A percentile compares a stretch with the other conserved stretches of the same genome.
These are phyloP conservation scores for Gnathonemus echidnorhynchus DNA, from an alignment of 2,113 vertebrate genomes.

Conservation along the genomic window DNA sequence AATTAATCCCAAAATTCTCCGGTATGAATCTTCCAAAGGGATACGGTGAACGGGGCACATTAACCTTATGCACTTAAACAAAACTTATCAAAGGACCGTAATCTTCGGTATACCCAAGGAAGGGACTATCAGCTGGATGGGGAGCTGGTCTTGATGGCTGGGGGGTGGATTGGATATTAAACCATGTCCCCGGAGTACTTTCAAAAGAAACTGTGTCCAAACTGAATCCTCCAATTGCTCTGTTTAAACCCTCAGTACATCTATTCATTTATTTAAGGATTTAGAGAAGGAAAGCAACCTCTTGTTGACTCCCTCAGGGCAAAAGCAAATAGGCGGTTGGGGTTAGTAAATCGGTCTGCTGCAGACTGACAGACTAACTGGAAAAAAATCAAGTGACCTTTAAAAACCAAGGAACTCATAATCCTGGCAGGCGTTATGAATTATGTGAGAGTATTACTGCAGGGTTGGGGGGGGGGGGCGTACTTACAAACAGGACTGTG, in stretches of 20 bases:
- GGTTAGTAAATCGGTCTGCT: not conserved
- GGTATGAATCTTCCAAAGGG: not conserved
- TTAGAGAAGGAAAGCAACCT: not conserved
- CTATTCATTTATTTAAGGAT: not conserved
- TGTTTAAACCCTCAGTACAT: not conserved
- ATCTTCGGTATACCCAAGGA: not conserved
- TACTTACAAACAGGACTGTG: not conserved
- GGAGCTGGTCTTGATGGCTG: not conserved
- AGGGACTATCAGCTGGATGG: not conserved
- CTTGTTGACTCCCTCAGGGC: not conserved
- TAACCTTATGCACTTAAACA: not conserved
- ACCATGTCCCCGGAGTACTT: not conserved
- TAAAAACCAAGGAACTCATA: constrained; percentile 1
- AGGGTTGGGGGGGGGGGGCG: not conserved
- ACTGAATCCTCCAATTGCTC: not conserved
- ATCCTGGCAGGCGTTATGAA: not conserved
- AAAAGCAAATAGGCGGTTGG: not conserved
- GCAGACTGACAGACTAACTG: not conserved
- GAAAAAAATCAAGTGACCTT: not conserved
- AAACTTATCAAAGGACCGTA: not conserved
- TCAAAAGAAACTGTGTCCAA: not conserved
- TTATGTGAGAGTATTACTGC: not conserved
- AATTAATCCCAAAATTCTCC: not conserved
- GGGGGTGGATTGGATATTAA: not conserved
- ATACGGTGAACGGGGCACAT: not conserved